These are phyloP conservation scores for Enhydra lutris DNA, from an alignment of 2,113 vertebrate species.

Conservation along the genomic window DNA sequence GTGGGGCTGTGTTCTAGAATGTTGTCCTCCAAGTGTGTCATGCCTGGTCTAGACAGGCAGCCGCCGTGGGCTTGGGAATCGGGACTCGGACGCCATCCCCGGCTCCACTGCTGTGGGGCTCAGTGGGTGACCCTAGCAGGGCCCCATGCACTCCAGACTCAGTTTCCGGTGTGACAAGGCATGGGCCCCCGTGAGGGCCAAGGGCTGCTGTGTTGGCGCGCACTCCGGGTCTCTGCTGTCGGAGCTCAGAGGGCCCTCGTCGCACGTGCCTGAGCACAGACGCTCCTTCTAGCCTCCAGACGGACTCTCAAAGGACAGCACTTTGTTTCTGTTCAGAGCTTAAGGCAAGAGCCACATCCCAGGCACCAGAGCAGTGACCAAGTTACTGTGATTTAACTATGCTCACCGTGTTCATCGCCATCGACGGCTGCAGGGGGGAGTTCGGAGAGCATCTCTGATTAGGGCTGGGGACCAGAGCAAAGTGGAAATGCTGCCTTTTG, in stretches of 20 bases:
- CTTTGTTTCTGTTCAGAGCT: neutral
- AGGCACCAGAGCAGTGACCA: fast-evolving
- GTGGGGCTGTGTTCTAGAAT: neutral
- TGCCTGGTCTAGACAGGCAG: fast-evolving
- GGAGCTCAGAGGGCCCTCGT: too few relatives aligned
- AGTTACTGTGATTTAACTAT: fast-evolving
- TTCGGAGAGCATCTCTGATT: neutral
- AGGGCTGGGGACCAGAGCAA: neutral
- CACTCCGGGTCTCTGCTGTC: neutral
- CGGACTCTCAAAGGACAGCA: neutral
- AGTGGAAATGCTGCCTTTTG: neutral
- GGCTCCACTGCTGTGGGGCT: fast-evolving
- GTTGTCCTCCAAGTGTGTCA: too few relatives aligned
- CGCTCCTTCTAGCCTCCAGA: neutral
- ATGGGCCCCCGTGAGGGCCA: neutral
- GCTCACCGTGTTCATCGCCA: neutral
- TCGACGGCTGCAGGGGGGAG: fast-evolving
- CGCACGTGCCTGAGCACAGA: fast-evolving
- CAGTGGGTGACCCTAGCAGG: fast-evolving
- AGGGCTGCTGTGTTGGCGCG: fast-evolving
- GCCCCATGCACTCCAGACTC: neutral
- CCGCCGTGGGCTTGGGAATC: fast-evolving
- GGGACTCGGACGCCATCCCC: neutral
- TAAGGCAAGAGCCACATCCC: fast-evolving
- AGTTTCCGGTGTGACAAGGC: neutral